Evolutionary conservation across 2,888 invertebrate species (phyloP).

Genomic region (Megastigmus dorsalis): DNA sequence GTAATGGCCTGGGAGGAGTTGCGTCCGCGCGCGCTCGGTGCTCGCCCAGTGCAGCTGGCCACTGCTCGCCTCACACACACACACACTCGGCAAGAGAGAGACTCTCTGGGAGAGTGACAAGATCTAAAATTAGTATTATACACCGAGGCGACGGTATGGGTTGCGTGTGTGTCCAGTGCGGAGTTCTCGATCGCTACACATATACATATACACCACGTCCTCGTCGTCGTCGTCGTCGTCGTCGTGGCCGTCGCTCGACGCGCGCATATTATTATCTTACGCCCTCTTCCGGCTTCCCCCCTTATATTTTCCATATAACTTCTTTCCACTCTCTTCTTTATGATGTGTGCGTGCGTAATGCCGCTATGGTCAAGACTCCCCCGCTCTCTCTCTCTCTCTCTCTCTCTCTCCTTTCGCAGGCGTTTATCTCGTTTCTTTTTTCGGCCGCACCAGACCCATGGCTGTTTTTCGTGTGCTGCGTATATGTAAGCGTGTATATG

Average conservation of each 20-base stretch:
- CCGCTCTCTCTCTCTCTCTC: background rate
- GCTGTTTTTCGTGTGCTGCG: too few relatives aligned
- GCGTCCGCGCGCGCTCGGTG: conserved; percentile 45
- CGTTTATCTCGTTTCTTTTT: too few relatives aligned
- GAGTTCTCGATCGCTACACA: too few relatives aligned
- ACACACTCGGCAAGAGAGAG: too few relatives aligned
- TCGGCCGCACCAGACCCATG: too few relatives aligned
- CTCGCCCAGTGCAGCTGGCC: too few relatives aligned
- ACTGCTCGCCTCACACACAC: too few relatives aligned
- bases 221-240: too few relatives aligned
- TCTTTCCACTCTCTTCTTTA: conserved; percentile 68
- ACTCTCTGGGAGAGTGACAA: conserved; percentile 74
- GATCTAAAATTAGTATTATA: conserved; percentile 72
- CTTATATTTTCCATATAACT: conserved; percentile 72
- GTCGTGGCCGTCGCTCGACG: too few relatives aligned
- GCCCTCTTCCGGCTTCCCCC: conserved; percentile 73
- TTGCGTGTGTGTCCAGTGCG: too few relatives aligned
- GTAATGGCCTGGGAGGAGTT: conserved; percentile 64
- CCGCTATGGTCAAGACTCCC: background rate
- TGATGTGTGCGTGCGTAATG: background rate
- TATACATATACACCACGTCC: too few relatives aligned
- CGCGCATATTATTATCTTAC: conserved; percentile 69
- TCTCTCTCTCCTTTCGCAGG: background rate
- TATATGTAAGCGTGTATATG: too few relatives aligned
- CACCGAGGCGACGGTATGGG: conserved; percentile 53